Conservation (phyloP, 2,113 vertebrate genomes). For the Eudyptes chrysolophus region DNA sequence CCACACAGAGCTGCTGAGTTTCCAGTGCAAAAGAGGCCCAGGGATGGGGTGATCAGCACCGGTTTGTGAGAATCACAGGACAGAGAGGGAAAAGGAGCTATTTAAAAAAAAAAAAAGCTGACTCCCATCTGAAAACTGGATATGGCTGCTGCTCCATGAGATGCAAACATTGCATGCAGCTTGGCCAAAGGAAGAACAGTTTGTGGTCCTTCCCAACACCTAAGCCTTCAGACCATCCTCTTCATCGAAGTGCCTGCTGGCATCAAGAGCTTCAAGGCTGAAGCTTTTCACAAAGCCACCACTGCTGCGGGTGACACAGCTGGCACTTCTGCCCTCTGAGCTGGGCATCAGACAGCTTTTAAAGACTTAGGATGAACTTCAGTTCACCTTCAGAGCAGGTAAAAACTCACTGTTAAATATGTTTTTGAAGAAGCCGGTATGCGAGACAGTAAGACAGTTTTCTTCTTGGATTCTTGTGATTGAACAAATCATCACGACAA, state of each 20-base stretch:
- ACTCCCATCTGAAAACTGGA: neutral
- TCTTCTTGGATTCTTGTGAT: neutral
- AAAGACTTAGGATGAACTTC: neutral
- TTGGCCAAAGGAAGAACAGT: neutral
- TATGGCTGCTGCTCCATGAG: neutral
- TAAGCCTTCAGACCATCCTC: neutral
- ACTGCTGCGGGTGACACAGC: rapidly evolving
- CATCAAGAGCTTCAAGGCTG: neutral
- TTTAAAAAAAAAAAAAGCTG: neutral
- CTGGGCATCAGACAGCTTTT: neutral
- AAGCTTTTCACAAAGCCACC: neutral
- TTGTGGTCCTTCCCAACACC: neutral
- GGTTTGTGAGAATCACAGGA: neutral
- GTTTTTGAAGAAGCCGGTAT: neutral
- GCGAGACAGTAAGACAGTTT: neutral
- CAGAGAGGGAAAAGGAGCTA: neutral
- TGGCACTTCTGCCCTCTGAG: neutral
- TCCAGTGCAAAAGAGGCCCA: neutral
- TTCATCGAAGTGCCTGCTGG: neutral
- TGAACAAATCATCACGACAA: neutral
- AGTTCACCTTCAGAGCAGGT: neutral
- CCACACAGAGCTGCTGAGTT: neutral
- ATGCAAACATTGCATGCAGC: rapidly evolving
- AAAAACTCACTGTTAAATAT: neutral
- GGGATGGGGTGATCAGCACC: neutral